A percentile compares a stretch with the other conserved stretches of the same genome.
Evolutionary conservation across 2,888 invertebrate species (phyloP).

Genomic region (Mimachlamys varia): DNA sequence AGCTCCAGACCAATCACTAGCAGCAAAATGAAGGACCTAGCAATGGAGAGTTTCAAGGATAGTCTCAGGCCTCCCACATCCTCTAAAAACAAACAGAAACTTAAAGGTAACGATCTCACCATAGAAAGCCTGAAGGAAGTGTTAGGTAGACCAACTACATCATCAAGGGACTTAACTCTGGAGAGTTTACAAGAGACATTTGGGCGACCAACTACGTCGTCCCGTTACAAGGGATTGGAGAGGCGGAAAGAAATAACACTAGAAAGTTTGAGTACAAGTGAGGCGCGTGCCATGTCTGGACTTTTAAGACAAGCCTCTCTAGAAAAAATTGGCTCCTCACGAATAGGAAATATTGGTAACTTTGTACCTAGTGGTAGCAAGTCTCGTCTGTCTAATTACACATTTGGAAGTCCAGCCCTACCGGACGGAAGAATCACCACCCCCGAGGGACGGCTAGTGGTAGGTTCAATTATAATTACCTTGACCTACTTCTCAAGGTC

Average conservation of each 20-base stretch:
- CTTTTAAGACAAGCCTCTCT: constrained; percentile 78
- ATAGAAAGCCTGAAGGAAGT: constrained; percentile 70
- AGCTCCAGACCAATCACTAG: neutral
- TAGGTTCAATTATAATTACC: constrained; percentile 50
- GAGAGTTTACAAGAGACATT: constrained; percentile 68
- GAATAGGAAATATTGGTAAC: constrained; percentile 73
- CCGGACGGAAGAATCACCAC: constrained; percentile 72
- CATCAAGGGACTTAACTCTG: constrained; percentile 65
- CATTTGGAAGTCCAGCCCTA: constrained; percentile 66
- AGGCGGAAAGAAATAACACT: constrained; percentile 75
- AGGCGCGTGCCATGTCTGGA: constrained; percentile 79
- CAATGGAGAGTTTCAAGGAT: constrained; percentile 61
- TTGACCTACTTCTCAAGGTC: too few relatives aligned
- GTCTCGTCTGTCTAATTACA: constrained; percentile 74
- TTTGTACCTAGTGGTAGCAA: constrained; percentile 77
- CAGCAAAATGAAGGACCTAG: constrained; percentile 56
- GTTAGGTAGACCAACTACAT: constrained; percentile 58
- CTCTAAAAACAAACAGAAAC: constrained; percentile 60
- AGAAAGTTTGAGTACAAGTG: constrained; percentile 78
- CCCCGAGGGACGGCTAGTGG: constrained; percentile 76
- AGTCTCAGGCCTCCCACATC: constrained; percentile 59
- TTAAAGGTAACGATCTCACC: constrained; percentile 60
- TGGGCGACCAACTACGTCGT: constrained; percentile 71
- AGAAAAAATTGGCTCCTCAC: constrained; percentile 78
- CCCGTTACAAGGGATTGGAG: constrained; percentile 68